A percentile compares a stretch with the other conserved stretches of the same genome.
These are phyloP conservation scores for Scomber japonicus DNA, from an alignment of 2,113 vertebrate genomes.

Conservation along the genomic window DNA sequence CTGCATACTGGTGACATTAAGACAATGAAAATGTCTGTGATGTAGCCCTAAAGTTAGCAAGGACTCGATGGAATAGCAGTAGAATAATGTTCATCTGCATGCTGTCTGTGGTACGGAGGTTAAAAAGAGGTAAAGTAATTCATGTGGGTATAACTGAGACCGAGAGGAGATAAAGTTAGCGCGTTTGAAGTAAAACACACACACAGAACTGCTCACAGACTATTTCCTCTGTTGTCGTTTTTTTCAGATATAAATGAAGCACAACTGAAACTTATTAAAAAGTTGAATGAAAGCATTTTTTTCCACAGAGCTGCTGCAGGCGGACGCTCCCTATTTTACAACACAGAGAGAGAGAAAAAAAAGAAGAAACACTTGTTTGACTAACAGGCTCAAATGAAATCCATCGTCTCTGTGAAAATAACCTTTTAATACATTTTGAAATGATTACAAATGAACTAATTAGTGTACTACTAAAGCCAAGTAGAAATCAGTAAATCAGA, in stretches of 20 bases:
- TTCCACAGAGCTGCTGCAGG: slow-evolving; percentile 20
- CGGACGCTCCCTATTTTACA: neutral
- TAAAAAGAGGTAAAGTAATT: too few relatives aligned
- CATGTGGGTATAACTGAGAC: too few relatives aligned
- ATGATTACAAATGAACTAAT: neutral
- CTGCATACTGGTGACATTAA: too few relatives aligned
- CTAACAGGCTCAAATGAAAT: slow-evolving; percentile 18
- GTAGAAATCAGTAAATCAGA: neutral
- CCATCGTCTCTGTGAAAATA: neutral
- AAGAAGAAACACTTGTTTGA: neutral
- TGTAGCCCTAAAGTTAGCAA: too few relatives aligned
- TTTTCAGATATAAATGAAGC: slow-evolving; percentile 1
- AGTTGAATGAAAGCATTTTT: neutral
- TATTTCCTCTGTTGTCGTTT: neutral
- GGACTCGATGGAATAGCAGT: too few relatives aligned
- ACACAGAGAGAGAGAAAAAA: neutral
- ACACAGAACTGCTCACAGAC: neutral
- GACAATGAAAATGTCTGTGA: too few relatives aligned
- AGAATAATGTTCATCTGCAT: neutral
- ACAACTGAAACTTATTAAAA: too few relatives aligned
- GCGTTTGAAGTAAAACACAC: too few relatives aligned
- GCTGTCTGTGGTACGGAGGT: too few relatives aligned
- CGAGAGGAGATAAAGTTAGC: too few relatives aligned
- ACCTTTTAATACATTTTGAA: neutral
- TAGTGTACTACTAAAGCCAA: neutral